Percentiles rank a stretch among this genome's conserved stretches.
These are phyloP conservation scores for Philhelius pedissequus DNA, from an alignment of 2,888 invertebrate species.

Conservation along the genomic window DNA sequence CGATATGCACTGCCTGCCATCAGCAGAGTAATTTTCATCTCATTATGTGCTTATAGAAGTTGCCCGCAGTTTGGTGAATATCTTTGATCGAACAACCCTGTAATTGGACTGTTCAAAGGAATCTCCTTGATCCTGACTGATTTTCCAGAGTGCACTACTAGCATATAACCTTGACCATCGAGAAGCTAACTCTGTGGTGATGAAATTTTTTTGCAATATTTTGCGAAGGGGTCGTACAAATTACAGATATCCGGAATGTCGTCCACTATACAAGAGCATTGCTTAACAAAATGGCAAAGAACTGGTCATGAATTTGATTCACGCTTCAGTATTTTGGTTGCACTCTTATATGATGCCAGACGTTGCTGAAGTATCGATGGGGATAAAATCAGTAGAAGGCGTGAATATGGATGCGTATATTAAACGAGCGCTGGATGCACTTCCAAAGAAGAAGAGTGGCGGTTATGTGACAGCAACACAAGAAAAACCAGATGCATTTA, in stretches of 20 bases:
- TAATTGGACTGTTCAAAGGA: conserved; percentile 87
- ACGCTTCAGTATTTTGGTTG: no score
- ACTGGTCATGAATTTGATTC: no score
- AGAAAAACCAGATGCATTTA: no score
- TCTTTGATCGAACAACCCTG: conserved; percentile 86
- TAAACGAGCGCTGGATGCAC: conserved; percentile 85
- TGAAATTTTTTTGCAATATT: conserved; percentile 96
- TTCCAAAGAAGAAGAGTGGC: no score
- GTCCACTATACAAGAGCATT: no score
- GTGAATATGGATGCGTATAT: conserved; percentile 86
- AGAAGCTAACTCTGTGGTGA: conserved; percentile 96
- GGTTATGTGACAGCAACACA: no score
- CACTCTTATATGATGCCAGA: no score
- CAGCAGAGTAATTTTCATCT: conserved; percentile 88
- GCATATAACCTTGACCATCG: conserved; percentile 93
- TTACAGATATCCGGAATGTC: conserved; percentile 74
- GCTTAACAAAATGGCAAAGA: no score
- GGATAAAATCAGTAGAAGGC: conserved; percentile 84
- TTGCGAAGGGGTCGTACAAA: conserved; percentile 82
- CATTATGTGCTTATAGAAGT: conserved; percentile 86
- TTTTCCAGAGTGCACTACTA: conserved; percentile 90
- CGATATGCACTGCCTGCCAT: conserved; percentile 89
- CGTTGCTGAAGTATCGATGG: conserved; percentile 92
- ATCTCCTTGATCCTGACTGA: no score
- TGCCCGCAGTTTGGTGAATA: conserved; percentile 85